phyloP scores from a whole-genome alignment of 64 coral and sea anemone genomes.

The Actinia equina region DNA sequence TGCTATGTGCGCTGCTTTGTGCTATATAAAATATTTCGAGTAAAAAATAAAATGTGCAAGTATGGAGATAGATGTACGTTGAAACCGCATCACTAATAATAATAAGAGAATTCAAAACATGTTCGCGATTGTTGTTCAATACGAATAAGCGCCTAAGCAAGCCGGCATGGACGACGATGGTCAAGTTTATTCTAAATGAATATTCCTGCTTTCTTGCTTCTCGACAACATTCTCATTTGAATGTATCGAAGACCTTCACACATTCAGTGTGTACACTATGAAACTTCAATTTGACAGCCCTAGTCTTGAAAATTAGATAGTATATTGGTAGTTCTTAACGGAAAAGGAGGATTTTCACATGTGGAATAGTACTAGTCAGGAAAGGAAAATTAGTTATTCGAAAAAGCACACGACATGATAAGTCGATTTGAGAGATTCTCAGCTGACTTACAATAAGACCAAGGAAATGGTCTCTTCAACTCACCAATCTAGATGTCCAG shows the following conservation, averaged over 20 bases:
- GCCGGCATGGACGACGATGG: background rate
- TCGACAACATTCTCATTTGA: background rate
- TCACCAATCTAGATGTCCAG: conserved; percentile 61
- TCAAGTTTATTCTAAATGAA: background rate
- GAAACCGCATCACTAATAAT: background rate
- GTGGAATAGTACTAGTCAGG: background rate
- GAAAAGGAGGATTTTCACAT: background rate
- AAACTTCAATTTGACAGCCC: background rate
- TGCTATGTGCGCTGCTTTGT: background rate
- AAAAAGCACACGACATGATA: background rate
- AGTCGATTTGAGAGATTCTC: background rate
- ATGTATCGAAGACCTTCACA: background rate
- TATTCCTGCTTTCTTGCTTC: background rate
- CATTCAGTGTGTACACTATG: background rate
- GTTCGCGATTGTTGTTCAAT: background rate
- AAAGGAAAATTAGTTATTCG: background rate
- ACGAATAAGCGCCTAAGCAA: background rate
- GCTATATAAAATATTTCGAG: background rate
- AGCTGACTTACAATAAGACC: conserved; percentile 15
- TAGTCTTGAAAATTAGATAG: background rate
- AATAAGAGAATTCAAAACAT: background rate
- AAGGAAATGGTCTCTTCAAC: background rate
- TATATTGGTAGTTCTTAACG: background rate
- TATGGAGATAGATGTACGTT: background rate
- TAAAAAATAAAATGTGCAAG: background rate